phyloP scores from a whole-genome alignment of 2,888 invertebrate species.

The Agrilus mali region DNA sequence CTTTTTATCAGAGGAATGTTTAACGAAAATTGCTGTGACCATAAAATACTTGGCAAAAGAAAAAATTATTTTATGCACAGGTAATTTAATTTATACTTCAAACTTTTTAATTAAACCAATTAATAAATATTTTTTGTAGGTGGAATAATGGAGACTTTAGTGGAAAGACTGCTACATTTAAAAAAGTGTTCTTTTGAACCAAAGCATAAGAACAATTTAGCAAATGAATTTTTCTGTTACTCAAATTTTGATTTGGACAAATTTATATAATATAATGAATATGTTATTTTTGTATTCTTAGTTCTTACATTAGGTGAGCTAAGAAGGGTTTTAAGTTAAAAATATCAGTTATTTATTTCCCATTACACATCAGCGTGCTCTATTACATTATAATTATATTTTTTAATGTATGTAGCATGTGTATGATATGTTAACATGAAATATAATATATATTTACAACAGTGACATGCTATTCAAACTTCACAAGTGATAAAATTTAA shows the following conservation, averaged over 20 bases:
- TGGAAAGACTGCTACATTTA: conserved; percentile 48
- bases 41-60: conserved; percentile 57
- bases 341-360: no score
- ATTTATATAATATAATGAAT: conserved; percentile 1
- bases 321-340: no score
- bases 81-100: conserved; percentile 30
- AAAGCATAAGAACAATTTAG: conserved; percentile 76
- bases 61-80: conserved; percentile 80
- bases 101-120: neutral
- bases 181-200: conserved; percentile 62
- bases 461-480: neutral
- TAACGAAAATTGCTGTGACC: conserved; percentile 69
- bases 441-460: conserved; percentile 16
- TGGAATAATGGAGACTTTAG: conserved; percentile 62
- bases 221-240: conserved; percentile 86
- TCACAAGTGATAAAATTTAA: no score
- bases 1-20: conserved; percentile 85
- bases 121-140: conserved; percentile 35
- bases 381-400: conserved; percentile 5
- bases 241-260: conserved; percentile 57
- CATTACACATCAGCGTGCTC: no score
- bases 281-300: no score
- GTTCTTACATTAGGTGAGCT: no score
- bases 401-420: conserved; percentile 6
- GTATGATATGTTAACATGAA: conserved; percentile 25